phyloP scores from a whole-genome alignment of 2,113 vertebrate genomes.

The Uria lomvia region DNA sequence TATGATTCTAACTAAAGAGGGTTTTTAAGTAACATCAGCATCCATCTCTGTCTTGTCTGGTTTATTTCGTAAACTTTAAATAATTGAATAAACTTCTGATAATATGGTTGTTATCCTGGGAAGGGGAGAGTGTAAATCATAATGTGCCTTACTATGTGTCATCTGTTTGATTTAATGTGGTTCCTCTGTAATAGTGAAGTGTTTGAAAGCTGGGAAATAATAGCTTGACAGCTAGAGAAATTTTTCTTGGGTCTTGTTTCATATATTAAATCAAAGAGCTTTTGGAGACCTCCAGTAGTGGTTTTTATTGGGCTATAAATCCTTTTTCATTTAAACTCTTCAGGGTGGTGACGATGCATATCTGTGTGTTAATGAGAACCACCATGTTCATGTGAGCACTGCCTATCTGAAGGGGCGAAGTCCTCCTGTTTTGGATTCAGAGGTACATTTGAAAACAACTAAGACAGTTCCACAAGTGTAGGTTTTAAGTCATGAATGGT shows the following conservation, averaged over 20 bases:
- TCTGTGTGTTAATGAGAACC: constrained; percentile 73
- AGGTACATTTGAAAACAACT: constrained; percentile 63
- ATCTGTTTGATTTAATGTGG: not conserved
- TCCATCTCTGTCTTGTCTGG: not conserved
- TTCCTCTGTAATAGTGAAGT: not conserved
- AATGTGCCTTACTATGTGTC: not conserved
- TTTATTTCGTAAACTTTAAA: not conserved
- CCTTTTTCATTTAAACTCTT: not conserved
- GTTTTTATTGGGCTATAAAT: not conserved
- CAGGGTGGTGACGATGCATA: constrained; percentile 87
- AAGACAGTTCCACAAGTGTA: not conserved
- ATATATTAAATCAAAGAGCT: not conserved
- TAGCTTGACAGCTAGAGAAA: not conserved
- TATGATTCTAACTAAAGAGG: not conserved
- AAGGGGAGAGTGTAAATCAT: not conserved
- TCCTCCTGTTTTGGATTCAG: constrained; percentile 70
- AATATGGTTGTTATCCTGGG: not conserved
- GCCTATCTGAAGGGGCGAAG: constrained; percentile 69
- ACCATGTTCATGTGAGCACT: constrained; percentile 63
- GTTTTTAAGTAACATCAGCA: not conserved
- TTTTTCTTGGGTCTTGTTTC: not conserved
- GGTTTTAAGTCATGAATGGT: not conserved
- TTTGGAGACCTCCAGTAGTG: not conserved
- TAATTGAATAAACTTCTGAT: not conserved
- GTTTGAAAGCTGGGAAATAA: not conserved